Evolutionary conservation across 2,888 invertebrate species (phyloP), one percentile per base, ranked within the genome.

Genomic region (Mylabris sibirica): DNA sequence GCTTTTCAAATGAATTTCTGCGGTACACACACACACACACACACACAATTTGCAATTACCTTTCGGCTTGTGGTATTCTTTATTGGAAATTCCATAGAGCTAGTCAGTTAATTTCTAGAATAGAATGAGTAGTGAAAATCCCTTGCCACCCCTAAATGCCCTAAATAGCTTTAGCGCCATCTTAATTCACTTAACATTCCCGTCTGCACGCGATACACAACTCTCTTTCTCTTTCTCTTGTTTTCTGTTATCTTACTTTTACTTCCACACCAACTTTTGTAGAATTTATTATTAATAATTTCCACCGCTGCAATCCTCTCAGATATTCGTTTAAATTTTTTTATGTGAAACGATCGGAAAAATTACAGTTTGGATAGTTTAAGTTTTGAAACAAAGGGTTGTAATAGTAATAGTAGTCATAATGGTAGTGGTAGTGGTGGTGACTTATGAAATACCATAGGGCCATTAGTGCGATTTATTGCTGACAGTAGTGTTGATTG

Each of bases 381-480:
- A 30, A 53, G 12, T 3, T 57, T 22, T 12, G 26, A 44, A 67
- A 65, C 67, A 68, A 30, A 70, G 67, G 65, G 68, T 53, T 38
- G 24, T 22, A 59, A 35, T 35, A 35, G 35, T 35, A 30, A 30
- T 30, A 30, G 30, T 30, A 30, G 30, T 30, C 30, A 8, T 35
- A 22, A 61, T 69, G 66, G 63, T 66, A 26, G 68, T 64, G 79
- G 35, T 35, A 22, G 64, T 69, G 66, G 63, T 66, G 35, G 68
- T 64, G 79, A 79, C 83, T 83, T 84, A 84, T 84, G 84, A 84
- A 84, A 84, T 84, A 83, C 84, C 84, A 81, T 81, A 78, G 82
- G 81, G 82, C 83, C 84, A 84, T 84, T 84, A 84, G 83, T 78
- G 80, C 78, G 81, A 84, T 84, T 84, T 84, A 84, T 84, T 78